Conservation (phyloP, 2,797 vertebrate genomes). For the Takifugu ocellatus region DNA sequence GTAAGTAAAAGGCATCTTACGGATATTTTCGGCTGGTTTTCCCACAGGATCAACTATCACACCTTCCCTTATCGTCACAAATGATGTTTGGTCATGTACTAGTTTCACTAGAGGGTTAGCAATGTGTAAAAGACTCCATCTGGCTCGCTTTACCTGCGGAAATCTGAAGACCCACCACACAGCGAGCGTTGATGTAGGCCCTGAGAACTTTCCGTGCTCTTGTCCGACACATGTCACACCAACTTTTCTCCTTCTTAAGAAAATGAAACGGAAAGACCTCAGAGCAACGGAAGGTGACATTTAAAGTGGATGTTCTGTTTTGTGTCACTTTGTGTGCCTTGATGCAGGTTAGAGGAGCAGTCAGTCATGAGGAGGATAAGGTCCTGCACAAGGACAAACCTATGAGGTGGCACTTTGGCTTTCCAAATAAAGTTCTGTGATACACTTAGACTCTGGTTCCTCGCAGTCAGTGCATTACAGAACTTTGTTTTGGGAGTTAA, state of each 20-base stretch:
- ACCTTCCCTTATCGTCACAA: neutral
- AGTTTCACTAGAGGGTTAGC: conserved; percentile 17
- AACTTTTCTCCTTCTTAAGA: neutral
- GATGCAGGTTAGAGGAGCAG: conserved; percentile 59
- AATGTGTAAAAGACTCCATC: conserved; percentile 40
- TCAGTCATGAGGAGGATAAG: conserved; percentile 50
- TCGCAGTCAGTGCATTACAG: conserved; percentile 88
- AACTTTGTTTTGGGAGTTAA: conserved; percentile 87
- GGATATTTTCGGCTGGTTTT: conserved; percentile 2
- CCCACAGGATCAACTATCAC: conserved; percentile 12
- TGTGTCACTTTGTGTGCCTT: conserved; percentile 44
- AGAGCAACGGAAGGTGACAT: conserved; percentile 1
- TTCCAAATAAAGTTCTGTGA: conserved; percentile 88
- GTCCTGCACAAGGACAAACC: conserved; percentile 66
- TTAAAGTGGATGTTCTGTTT: conserved; percentile 38
- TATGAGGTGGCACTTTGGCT: conserved; percentile 76
- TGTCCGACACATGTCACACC: conserved; percentile 3
- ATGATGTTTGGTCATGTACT: conserved; percentile 27
- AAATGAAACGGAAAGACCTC: conserved; percentile 6
- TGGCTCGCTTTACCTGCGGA: conserved; percentile 45
- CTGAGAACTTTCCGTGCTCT: conserved; percentile 4
- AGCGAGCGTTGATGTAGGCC: conserved; percentile 38
- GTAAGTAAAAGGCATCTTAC: conserved; percentile 19
- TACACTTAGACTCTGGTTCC: conserved; percentile 83
- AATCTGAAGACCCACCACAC: conserved; percentile 34